A percentile compares a stretch with the other conserved stretches of the same genome.
These are phyloP conservation scores for Phenganax stokvisi DNA, from an alignment of 92 coral and sea anemone species.

Conservation along the genomic window DNA sequence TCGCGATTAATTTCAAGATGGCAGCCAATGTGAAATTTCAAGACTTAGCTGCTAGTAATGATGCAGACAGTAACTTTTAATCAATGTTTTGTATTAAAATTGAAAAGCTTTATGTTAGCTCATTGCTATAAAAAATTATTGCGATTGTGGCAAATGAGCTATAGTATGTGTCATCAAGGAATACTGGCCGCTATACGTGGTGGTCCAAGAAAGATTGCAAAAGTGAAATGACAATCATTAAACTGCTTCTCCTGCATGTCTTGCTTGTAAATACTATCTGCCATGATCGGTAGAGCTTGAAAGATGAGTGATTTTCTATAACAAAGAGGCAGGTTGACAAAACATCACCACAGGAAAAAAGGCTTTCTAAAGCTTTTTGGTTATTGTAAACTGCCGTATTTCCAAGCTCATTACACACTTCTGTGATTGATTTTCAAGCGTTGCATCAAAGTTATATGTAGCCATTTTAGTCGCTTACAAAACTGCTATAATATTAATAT, in stretches of 20 bases:
- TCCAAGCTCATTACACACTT: constrained; percentile 28
- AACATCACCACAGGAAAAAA: constrained; percentile 9
- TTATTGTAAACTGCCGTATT: constrained; percentile 12
- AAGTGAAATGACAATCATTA: constrained; percentile 25
- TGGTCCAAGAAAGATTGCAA: constrained; percentile 16
- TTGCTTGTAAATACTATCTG: constrained; percentile 17
- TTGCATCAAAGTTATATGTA: not conserved
- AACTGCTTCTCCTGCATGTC: constrained; percentile 5
- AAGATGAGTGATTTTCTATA: constrained; percentile 21
- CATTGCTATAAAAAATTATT: no score
- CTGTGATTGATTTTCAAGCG: constrained; percentile 12
- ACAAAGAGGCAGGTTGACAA: constrained; percentile 19
- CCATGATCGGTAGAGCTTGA: constrained; percentile 22
- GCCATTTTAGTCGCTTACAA: constrained; percentile 2
- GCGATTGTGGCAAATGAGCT: no score
- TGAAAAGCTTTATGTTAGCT: no score
- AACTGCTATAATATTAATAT: not conserved
- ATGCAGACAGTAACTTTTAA: no score
- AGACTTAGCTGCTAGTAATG: no score
- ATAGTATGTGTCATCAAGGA: no score
- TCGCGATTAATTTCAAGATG: no score
- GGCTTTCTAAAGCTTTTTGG: constrained; percentile 13
- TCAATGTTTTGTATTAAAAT: no score
- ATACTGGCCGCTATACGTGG: not conserved
- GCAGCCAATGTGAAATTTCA: no score